Evolutionary conservation across 2,113 vertebrate genomes (phyloP), one percentile per base, ranked within the genome.

Genomic region (Cryptotis parvus): DNA sequence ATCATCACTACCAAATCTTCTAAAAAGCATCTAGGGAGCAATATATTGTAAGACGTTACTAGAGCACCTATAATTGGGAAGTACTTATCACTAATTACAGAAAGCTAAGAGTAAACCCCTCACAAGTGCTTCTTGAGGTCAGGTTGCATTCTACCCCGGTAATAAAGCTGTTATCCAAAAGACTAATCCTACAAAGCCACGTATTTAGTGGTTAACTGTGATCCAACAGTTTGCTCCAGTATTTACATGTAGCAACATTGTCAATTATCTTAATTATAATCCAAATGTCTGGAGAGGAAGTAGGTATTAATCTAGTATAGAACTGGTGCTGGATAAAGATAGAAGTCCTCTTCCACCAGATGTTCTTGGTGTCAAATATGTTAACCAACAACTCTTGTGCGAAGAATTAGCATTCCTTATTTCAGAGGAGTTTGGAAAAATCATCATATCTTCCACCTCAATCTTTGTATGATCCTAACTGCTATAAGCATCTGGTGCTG

Each of bases 201-300:
- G 24, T 79, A 61, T 45, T 91, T 86, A 43, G 31, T 75, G 77
- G 49, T 66, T 93, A 92, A 81, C 65, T 70, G 63, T 43, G 41
- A 85, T 87, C 87, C 92, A 91, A 55, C 31, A 65, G 33, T 66
- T 95, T 81, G 77, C 78, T 91, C 86, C 75, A 93, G 33, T 61
- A 83, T 37, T 93, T 88, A 82, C 79, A 88, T 80, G 73, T n/a
- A 58, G 26, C 33, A 84, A 43, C 84, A 37, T 76, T 66, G 82
- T 69, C 84, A 90, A 66, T 27, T 55, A 84, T 43, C 27, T 87
- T 88, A 84, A 76, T 80, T 93, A 31, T 24, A 49, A 52, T 88
- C 85, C 94, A 96, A 85, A 95, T 89, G 76, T 92, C 90, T 90
- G 70, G 78, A 90, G 78, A 91, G 94, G 91, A 95, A 95, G 91